Evolutionary conservation across 2,888 invertebrate species (phyloP).

Genomic region (Ceratothoa steindachneri): DNA sequence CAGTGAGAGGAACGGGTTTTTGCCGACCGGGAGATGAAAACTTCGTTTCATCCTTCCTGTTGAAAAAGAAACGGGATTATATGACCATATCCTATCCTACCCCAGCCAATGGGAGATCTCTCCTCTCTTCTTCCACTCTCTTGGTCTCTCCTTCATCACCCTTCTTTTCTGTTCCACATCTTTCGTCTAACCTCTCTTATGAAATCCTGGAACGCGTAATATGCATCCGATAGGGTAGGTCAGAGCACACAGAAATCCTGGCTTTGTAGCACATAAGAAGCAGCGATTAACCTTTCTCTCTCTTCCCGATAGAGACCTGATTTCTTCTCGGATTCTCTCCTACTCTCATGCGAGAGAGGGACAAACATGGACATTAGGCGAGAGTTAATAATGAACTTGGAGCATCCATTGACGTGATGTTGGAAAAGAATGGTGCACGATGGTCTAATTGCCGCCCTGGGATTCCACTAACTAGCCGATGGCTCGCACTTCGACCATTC

Average conservation of each 20-base stretch:
- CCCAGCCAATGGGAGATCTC: background rate
- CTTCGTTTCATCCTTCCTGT: background rate
- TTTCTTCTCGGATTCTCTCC: no score
- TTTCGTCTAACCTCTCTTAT: no score
- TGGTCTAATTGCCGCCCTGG: conserved; percentile 8
- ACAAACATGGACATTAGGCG: conserved; percentile 7
- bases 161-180: no score
- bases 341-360: no score
- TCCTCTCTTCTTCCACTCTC: background rate
- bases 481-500: conserved; percentile 8
- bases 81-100: background rate
- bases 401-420: conserved; percentile 15
- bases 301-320: background rate
- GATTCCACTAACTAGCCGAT: conserved; percentile 8
- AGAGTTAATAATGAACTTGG: conserved; percentile 12
- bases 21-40: background rate
- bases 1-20: background rate
- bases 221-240: no score
- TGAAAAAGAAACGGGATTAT: background rate
- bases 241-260: no score
- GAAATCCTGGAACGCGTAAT: no score
- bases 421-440: conserved; percentile 4
- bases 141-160: background rate
- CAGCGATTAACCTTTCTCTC: background rate
- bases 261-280: no score